Base-by-base conservation (phyloP, 2,797 vertebrate genomes). In the Sparus aurata region DNA sequence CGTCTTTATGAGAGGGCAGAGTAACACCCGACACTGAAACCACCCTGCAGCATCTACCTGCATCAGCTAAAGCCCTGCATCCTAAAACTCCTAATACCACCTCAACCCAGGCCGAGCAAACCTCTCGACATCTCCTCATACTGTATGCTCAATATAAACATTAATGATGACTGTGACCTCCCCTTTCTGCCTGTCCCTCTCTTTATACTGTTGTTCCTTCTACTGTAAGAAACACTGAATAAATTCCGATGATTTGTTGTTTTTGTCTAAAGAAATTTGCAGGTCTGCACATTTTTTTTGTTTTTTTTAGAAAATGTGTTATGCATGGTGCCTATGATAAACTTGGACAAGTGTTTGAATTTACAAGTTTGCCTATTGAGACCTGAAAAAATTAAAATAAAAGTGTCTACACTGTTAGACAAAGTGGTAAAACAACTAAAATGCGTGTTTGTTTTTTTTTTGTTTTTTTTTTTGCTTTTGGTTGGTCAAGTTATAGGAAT, bases 1-100 rank as follows among this genome's bases (percentile, higher is more conserved):
- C 97, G 98, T 69, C 86, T 78, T 77, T 99, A 99, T 0, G 93
- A 96, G 85, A 98, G 94, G 85, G 96, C 85, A 0, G 90, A 95
- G 81, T 96, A 78, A 93, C 65, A 10, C 15, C 23, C 17, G 17
- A 20, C 73, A 25, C 47, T n/a, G 9, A 59, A 58, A 5, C 43
- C 22, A 49, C 41, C 47, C 4, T 5, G 5, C 77, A 53, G 15
- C 78, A 59, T 72, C 62, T 23, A 13, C 43, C 3, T 63, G 49
- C 76, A 67, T 81, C 80, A 61, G 1, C 73, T 77, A 20, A 84
- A 76, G 22, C 43, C 77, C 62, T 52, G 15, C 66, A 60, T 12
- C 64, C 49, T 45, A 23, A 78, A 69, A 49, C 67, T 53, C 46
- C 23, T 41, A 70, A 71, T 46, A 49, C 47, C 74, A 54, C 59